These are phyloP conservation scores for Ammodytes marinus DNA, from an alignment of 2,113 vertebrate species.

Conservation along the genomic window DNA sequence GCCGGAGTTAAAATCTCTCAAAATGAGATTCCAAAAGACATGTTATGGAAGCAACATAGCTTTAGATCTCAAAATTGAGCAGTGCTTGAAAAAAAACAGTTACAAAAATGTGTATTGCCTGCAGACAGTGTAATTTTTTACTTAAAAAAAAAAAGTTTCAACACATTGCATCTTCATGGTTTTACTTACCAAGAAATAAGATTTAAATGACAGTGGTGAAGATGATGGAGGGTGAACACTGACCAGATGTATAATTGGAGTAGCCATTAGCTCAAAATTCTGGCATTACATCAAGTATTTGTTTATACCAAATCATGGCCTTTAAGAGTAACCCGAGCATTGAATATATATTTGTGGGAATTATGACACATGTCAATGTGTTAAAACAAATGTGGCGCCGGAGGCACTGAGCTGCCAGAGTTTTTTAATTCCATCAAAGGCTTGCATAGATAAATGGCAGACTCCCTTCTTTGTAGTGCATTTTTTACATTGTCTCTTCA, in stretches of 20 bases:
- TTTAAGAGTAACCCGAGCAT: constrained; percentile 56
- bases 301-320: constrained; percentile 64
- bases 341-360: constrained; percentile 65
- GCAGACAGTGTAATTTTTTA: too few relatives aligned
- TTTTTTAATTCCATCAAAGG: constrained; percentile 84
- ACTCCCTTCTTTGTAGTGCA: constrained; percentile 74
- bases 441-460: constrained; percentile 76
- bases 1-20: too few relatives aligned
- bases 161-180: constrained; percentile 4
- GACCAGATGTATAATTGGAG: constrained; percentile 13
- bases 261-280: constrained; percentile 19
- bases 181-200: constrained; percentile 19
- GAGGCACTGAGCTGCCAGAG: constrained; percentile 66
- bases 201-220: constrained; percentile 35
- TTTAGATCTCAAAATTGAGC: too few relatives aligned
- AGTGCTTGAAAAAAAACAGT: too few relatives aligned
- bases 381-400: constrained; percentile 65
- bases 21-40: too few relatives aligned
- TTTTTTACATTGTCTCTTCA: constrained; percentile 70
- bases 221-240: constrained; percentile 19
- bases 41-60: too few relatives aligned
- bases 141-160: too few relatives aligned
- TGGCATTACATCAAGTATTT: constrained; percentile 60
- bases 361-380: constrained; percentile 73
- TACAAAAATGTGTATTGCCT: too few relatives aligned